Conservation (phyloP, 2,797 vertebrate genomes). For the Xenops minutus region DNA sequence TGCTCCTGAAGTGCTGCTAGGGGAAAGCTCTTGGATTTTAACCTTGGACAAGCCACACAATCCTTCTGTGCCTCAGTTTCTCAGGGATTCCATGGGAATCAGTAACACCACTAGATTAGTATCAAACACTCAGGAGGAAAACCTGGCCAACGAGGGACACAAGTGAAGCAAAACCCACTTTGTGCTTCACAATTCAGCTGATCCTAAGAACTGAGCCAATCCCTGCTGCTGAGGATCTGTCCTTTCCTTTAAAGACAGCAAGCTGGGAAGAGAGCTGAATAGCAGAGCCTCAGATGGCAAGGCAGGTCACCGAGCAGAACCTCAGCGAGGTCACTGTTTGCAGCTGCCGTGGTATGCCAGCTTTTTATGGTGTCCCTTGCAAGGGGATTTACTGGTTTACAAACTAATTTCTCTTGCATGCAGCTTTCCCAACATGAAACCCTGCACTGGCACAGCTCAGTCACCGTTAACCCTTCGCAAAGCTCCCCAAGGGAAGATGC, state of each 20-base stretch:
- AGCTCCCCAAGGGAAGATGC: not conserved
- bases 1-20: not conserved
- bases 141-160: not conserved
- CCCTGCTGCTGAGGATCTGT: constrained; percentile 15
- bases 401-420: not conserved
- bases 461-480: not conserved
- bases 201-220: not conserved
- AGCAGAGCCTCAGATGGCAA: constrained; percentile 20
- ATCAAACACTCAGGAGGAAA: not conserved
- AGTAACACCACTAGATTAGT: not conserved
- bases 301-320: constrained; percentile 37
- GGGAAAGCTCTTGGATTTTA: not conserved
- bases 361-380: not conserved
- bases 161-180: not conserved
- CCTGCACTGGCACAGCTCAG: not conserved
- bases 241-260: constrained; percentile 11
- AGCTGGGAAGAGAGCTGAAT: constrained; percentile 12
- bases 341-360: not conserved
- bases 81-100: not conserved
- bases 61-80: not conserved
- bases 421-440: not conserved
- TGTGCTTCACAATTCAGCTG: not conserved
- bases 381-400: constrained; percentile 4
- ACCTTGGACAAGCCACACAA: not conserved
- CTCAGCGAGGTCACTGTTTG: not conserved